Evolutionary conservation across 2,113 vertebrate genomes (phyloP).

Genomic region (Pelusios castaneus): DNA sequence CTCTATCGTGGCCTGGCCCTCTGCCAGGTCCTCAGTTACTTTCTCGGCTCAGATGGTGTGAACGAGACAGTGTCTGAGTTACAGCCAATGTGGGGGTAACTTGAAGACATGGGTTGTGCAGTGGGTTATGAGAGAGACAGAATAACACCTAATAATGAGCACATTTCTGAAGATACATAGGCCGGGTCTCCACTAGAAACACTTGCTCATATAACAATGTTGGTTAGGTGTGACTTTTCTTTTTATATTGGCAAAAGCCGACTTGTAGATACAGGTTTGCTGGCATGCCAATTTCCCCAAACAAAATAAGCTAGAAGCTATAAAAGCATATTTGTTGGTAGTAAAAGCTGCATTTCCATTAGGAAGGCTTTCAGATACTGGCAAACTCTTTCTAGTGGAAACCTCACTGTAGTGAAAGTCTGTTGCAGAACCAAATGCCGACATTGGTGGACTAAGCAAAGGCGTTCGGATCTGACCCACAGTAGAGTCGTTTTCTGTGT

Average conservation of each 20-base stretch:
- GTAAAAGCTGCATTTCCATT: background rate
- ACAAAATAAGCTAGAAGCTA: no score
- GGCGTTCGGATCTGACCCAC: background rate
- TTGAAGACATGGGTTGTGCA: background rate
- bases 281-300: background rate
- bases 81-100: background rate
- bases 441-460: background rate
- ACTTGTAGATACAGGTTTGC: background rate
- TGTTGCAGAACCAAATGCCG: background rate
- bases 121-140: background rate
- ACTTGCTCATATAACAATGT: background rate
- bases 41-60: background rate
- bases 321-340: background rate
- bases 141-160: background rate
- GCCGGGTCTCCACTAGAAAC: background rate
- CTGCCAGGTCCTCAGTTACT: background rate
- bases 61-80: background rate
- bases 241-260: background rate
- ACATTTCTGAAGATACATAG: background rate
- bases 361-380: rapidly evolving
- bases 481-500: background rate
- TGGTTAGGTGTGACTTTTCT: background rate
- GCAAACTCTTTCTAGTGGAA: background rate
- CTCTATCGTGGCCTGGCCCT: background rate
- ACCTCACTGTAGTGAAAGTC: background rate